Conservation (phyloP, 1,140 invertebrate species). For the Penaeus chinensis region DNA sequence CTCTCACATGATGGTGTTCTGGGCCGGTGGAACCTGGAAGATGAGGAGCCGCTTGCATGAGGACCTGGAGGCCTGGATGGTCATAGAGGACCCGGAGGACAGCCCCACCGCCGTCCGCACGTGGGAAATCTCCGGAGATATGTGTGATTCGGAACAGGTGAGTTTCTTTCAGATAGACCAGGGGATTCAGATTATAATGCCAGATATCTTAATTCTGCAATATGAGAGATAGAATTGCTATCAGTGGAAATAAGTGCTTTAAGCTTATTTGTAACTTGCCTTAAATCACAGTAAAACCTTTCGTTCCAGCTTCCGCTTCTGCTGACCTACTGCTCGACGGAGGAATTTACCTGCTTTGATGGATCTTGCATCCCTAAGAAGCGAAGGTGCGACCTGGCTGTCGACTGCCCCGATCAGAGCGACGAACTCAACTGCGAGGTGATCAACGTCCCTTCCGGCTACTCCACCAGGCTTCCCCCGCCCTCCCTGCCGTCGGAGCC, state of each 20-base stretch:
- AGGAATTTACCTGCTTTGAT: conserved; percentile 53
- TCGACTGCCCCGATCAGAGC: conserved; percentile 39
- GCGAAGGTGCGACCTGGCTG: conserved; percentile 43
- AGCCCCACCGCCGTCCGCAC: conserved; percentile 14
- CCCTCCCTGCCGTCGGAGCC: neutral
- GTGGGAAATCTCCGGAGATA: conserved; percentile 25
- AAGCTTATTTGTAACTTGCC: too few species aligned
- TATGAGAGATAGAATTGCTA: too few species aligned
- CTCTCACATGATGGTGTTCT: neutral
- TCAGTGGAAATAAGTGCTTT: too few species aligned
- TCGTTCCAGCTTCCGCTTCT: conserved; percentile 66
- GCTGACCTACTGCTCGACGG: conserved; percentile 30
- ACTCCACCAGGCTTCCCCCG: conserved; percentile 15
- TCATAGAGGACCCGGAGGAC: neutral
- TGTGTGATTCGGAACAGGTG: neutral
- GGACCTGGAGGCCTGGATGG: conserved; percentile 3
- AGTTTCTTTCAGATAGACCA: too few species aligned
- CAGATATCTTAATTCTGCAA: too few species aligned
- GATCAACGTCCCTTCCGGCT: neutral
- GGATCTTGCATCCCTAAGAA: conserved; percentile 44
- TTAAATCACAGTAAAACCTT: too few species aligned
- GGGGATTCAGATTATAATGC: too few species aligned
- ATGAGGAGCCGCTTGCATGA: conserved; percentile 26
- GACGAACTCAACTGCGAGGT: conserved; percentile 65
- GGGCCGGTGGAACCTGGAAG: neutral